Base-by-base conservation (phyloP, 2,113 vertebrate genomes). In the Lota lota region DNA sequence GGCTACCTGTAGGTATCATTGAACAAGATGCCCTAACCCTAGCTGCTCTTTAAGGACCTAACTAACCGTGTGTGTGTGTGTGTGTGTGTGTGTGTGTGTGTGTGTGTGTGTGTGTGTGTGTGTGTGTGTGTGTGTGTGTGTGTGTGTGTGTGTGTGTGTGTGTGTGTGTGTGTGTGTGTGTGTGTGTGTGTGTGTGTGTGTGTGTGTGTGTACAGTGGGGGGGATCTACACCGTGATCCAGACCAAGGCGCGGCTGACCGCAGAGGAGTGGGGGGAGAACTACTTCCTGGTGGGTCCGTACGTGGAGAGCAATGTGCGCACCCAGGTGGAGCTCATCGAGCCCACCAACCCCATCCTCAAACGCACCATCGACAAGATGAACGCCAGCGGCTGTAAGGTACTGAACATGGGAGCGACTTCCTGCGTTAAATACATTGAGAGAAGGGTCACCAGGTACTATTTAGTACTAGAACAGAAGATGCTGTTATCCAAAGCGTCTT, bases 191-290 rank as follows among this genome's bases (percentile, higher is more conserved):
- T 60, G 56, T 50, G 36, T 40, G 51, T 69, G 4, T 47, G 40
- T 47, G 40, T 47, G 40, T 14, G 40, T 63, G 63, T 77, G 69
- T 77, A 24, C 82, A 96, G 95, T 97, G 78, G 95, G 95, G 19
- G 95, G 95, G 68, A 97, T 97, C 89, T 97, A 96, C 90, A 97
- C 95, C 0, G 95, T 97, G 84, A 94, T 97, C 84, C 95, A 97
- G 89, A 97, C 95, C 47, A 97, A 97, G 88, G 94, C 95, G 7
- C 95, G 95, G 73, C 89, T 96, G 89, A 97, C 95, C 0, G 83
- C 92, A 1, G 95, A 97, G 54, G 95, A 96, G 78, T 96, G 94
- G 94, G 95, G 95, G 0, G 95, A 97, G 86, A 96, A 95, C 91
- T 97, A 96, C 90, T 96, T 94, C 87, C 93, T 97, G 72, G 92